A percentile compares a stretch with the other conserved stretches of the same genome.
These are phyloP conservation scores for Nansenia antarctica DNA, from an alignment of 2,113 vertebrate genomes.

Conservation along the genomic window DNA sequence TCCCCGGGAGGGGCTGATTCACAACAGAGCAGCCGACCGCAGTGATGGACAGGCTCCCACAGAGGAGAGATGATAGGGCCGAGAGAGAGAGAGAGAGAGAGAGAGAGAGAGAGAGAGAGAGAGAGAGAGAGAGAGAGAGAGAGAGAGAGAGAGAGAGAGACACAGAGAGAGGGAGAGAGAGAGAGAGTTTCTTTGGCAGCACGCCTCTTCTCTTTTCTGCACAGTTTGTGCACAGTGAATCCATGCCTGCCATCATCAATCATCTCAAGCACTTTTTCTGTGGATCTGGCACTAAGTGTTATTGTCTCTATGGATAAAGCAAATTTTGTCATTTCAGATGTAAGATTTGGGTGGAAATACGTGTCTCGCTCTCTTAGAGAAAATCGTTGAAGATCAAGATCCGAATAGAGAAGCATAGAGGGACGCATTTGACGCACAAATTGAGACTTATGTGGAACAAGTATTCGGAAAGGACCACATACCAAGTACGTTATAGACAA, in stretches of 20 bases:
- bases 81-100: not conserved
- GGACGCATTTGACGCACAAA: too few species aligned
- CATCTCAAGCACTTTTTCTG: not conserved
- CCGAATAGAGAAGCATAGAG: too few species aligned
- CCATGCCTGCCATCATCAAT: conserved; percentile 5
- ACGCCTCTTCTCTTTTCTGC: not conserved
- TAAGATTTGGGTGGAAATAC: not conserved
- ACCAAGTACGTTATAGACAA: too few species aligned
- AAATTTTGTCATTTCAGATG: not conserved
- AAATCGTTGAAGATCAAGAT: too few species aligned
- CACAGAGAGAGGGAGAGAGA: too few species aligned
- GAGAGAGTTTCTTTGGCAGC: not conserved
- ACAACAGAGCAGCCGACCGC: not conserved
- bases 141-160: not conserved
- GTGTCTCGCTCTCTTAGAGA: too few species aligned
- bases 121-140: not conserved
- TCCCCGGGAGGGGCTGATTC: not conserved
- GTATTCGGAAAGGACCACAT: too few species aligned
- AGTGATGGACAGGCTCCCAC: conserved; percentile 6
- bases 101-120: not conserved
- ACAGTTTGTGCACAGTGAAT: not conserved
- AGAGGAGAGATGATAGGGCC: not conserved
- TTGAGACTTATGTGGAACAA: too few species aligned
- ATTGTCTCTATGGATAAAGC: not conserved
- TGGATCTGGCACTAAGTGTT: not conserved